Percentiles rank a stretch among this genome's conserved stretches.
Evolutionary conservation across 1,140 invertebrate genomes (phyloP).

Genomic region (Aporrectodea caliginosa): DNA sequence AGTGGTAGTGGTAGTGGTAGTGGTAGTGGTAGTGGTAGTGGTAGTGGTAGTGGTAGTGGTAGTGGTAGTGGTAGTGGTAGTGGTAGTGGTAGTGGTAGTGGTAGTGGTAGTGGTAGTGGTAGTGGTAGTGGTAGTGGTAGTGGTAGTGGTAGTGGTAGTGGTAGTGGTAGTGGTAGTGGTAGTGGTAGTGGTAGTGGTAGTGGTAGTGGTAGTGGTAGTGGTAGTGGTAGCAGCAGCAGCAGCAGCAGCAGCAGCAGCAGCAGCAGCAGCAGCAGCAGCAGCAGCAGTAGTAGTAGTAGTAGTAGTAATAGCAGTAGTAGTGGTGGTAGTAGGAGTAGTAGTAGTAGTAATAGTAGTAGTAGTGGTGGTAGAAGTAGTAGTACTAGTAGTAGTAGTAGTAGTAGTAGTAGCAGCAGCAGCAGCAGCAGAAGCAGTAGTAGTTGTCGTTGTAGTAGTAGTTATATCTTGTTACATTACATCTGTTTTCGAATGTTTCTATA

Average conservation of each 20-base stretch:
- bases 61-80: constrained; percentile 10
- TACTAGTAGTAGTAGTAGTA: too few species aligned
- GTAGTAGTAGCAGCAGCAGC: too few species aligned
- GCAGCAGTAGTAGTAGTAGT: constrained; percentile 15
- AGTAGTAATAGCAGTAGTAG: constrained; percentile 18
- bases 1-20: constrained; percentile 10
- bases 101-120: constrained; percentile 10
- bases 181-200: constrained; percentile 22
- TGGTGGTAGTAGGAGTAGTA: too few species aligned
- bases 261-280: constrained; percentile 3
- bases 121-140: constrained; percentile 13
- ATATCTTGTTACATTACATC: too few species aligned
- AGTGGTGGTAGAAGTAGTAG: too few species aligned
- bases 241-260: constrained; percentile 8
- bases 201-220: constrained; percentile 20
- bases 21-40: constrained; percentile 10
- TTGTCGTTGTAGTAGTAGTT: too few species aligned
- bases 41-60: constrained; percentile 10
- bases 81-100: constrained; percentile 10
- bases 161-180: constrained; percentile 23
- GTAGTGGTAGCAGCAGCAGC: constrained; percentile 15
- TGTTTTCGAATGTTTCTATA: too few species aligned
- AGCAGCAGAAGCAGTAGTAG: too few species aligned
- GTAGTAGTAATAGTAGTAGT: too few species aligned
- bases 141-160: constrained; percentile 20